Evolutionary conservation across 2,113 vertebrate genomes (phyloP).

Genomic region (Eretmochelys imbricata): DNA sequence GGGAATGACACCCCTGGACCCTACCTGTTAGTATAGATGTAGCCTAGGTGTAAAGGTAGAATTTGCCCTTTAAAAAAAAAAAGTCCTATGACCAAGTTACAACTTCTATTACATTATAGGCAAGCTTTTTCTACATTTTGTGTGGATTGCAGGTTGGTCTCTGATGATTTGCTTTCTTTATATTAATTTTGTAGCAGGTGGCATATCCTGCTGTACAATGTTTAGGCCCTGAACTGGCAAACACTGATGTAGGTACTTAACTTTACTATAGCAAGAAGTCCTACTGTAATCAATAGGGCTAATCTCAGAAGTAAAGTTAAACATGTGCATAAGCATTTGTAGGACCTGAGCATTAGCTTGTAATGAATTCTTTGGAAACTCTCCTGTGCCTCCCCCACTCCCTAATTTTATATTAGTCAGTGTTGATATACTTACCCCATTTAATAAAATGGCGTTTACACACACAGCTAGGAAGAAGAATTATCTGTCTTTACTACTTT

Average conservation of each 20-base stretch:
- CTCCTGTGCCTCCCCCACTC: neutral
- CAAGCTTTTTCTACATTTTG: neutral
- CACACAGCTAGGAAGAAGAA: neutral
- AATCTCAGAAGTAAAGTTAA: neutral
- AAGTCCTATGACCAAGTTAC: too few species aligned
- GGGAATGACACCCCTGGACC: too few species aligned
- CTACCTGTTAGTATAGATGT: too few species aligned
- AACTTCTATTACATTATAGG: too few species aligned
- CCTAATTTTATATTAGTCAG: neutral
- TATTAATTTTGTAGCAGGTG: neutral
- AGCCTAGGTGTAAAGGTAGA: too few species aligned
- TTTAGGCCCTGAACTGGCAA: neutral
- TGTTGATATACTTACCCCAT: neutral
- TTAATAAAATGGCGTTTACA: neutral
- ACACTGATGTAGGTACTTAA: neutral
- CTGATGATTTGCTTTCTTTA: neutral
- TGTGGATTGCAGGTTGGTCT: too few species aligned
- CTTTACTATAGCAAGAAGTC: neutral
- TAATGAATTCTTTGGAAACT: neutral
- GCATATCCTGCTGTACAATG: neutral
- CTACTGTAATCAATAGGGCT: neutral
- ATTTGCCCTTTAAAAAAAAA: too few species aligned
- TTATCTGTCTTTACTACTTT: neutral
- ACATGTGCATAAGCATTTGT: fast-evolving
- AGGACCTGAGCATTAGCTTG: neutral